Evolutionary conservation across 2,113 vertebrate species (phyloP), one percentile per base, ranked within the genome.

Genomic region (Tenrec ecaudatus): DNA sequence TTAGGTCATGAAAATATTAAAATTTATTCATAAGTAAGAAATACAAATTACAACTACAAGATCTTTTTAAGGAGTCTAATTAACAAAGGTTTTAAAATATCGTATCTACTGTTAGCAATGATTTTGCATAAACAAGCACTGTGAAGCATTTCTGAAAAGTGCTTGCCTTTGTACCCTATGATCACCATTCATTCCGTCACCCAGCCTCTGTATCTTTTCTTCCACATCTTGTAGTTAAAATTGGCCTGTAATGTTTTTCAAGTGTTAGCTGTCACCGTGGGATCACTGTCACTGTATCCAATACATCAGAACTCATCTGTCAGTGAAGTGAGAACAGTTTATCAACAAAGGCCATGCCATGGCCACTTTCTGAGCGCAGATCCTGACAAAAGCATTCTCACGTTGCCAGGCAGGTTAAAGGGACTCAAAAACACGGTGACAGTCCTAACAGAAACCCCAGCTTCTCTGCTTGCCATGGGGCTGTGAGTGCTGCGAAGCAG

Each of bases 311-410:
- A 94, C 88, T 38, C 71, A 90, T 86, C 94, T 90, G 96, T 96
- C 96, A 96, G 93, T 83, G 94, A 96, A 94, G 88, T 73, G 94
- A 95, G 82, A 95, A 83, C 88, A 95, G 92, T 95, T 96, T 95
- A 96, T 96, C 92, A 94, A 93, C 94, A 95, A 92, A 96, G 96
- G 93, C 95, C 94, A 69, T 0, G 43, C 79, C 53, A 86, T 57
- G 92, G 86, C 80, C 88, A 88, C 71, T 95, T 96, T 86, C 57
- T 80, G 92, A 81, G 82, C 82, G 17, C 73, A 71, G 82, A 95
- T 90, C 60, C 79, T 95, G 96, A 97, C 94, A 96, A 94, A 95
- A 95, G 2, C 76, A 95, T 95, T 96, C 88, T 95, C 92, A 92
- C 92, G 92, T 94, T 94, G 92, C 82, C 90, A 86, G 69, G 36